These are phyloP conservation scores for Halichoerus grypus DNA, from an alignment of 2,113 vertebrate genomes.

Conservation along the genomic window DNA sequence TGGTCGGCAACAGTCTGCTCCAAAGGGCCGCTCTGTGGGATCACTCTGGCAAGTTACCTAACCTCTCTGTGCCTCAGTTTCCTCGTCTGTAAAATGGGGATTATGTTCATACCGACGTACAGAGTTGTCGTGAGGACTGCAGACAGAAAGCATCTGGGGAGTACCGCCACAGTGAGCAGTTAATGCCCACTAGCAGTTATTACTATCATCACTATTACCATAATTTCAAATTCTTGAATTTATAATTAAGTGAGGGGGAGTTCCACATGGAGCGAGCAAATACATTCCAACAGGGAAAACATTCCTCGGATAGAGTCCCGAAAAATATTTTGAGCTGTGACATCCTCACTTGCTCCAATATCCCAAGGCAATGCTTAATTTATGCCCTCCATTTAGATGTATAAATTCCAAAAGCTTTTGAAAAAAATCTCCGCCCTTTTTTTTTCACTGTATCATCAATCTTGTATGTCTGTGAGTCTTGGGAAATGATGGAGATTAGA, in stretches of 20 bases:
- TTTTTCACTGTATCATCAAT: constrained; percentile 4
- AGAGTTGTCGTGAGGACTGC: background rate
- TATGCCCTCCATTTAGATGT: constrained; percentile 1
- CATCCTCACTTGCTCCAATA: background rate
- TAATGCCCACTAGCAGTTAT: background rate
- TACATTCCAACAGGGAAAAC: background rate
- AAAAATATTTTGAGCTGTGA: background rate
- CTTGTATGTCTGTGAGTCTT: background rate
- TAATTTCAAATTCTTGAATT: background rate
- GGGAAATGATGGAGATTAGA: constrained; percentile 29
- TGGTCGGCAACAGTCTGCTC: background rate
- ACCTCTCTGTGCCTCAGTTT: background rate
- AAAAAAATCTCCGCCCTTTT: background rate
- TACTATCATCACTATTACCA: background rate
- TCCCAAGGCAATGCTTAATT: background rate
- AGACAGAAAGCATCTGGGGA: background rate
- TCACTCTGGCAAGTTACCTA: background rate
- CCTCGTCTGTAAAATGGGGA: background rate
- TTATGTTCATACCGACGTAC: background rate
- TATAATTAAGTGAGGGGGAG: background rate
- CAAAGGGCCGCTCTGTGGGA: background rate
- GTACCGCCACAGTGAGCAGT: background rate
- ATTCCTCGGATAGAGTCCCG: background rate
- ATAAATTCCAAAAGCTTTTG: constrained; percentile 2
- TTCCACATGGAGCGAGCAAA: background rate